Evolutionary conservation across 2,888 invertebrate species (phyloP).

Genomic region (Dione juno): DNA sequence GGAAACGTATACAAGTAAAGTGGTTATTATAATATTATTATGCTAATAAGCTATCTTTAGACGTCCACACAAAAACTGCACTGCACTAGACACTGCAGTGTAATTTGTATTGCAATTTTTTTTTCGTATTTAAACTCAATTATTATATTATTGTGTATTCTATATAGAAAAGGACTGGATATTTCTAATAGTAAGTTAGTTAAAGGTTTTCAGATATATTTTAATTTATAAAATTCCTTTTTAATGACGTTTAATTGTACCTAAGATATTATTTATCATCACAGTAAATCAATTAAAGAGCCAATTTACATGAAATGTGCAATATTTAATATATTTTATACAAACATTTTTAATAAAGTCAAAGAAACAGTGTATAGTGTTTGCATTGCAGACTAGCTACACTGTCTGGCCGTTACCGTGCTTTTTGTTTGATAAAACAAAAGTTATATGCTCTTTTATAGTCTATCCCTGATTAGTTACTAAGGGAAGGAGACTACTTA

Average conservation of each 20-base stretch:
- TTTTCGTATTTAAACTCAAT: slow-evolving; percentile 41
- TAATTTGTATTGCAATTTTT: slow-evolving; percentile 81
- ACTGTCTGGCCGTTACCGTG: slow-evolving; percentile 28
- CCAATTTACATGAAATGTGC: no score
- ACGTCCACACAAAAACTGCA: slow-evolving; percentile 76
- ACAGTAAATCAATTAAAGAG: no score
- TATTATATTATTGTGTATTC: slow-evolving; percentile 5
- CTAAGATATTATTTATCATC: no score
- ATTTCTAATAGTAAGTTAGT: neutral
- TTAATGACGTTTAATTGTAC: neutral
- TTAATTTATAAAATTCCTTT: slow-evolving; percentile 1
- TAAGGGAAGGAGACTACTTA: neutral
- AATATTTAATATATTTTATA: neutral
- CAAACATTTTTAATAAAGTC: neutral
- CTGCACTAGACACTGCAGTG: slow-evolving; percentile 83
- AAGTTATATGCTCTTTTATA: slow-evolving; percentile 33
- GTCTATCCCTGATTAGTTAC: slow-evolving; percentile 6
- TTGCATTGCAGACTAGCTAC: slow-evolving; percentile 30
- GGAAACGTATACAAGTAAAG: slow-evolving; percentile 56
- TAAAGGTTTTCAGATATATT: neutral
- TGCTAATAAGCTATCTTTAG: slow-evolving; percentile 80
- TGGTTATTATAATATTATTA: slow-evolving; percentile 74
- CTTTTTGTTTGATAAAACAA: slow-evolving; percentile 39
- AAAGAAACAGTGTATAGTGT: slow-evolving; percentile 15
- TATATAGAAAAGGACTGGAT: neutral